Evolutionary conservation across 2,113 vertebrate genomes (phyloP).

Genomic region (Chloropsis hardwickii): DNA sequence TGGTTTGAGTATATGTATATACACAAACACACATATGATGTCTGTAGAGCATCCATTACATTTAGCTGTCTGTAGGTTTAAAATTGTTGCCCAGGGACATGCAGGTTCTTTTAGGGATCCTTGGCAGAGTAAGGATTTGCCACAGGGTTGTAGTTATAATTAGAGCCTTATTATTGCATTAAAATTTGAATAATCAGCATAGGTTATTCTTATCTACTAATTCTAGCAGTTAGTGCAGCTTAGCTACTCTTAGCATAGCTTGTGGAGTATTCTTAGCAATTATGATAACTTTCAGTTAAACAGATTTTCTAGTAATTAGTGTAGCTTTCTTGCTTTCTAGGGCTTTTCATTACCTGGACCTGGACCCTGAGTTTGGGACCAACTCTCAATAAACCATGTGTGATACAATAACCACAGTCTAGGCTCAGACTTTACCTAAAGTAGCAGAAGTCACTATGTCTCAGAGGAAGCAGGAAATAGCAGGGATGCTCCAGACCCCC

Average conservation of each 20-base stretch:
- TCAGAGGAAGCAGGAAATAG: neutral
- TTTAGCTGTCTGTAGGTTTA: neutral
- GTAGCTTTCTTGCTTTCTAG: neutral
- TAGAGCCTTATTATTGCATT: neutral
- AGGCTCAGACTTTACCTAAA: neutral
- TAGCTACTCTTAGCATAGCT: neutral
- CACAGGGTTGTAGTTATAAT: neutral
- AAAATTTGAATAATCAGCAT: neutral
- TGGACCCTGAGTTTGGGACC: neutral
- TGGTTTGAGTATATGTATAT: fast-evolving
- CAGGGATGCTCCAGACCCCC: neutral
- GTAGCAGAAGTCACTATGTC: neutral
- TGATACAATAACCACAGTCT: neutral
- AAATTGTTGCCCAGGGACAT: neutral
- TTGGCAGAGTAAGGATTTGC: neutral
- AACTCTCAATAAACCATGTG: neutral
- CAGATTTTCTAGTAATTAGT: neutral
- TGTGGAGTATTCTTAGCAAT: neutral
- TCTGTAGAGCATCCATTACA: neutral
- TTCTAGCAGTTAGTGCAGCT: neutral
- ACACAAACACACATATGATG: neutral
- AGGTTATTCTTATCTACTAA: neutral
- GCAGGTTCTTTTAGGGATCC: neutral
- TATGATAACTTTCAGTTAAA: neutral
- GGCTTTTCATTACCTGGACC: neutral